phyloP scores from a whole-genome alignment of 2,113 vertebrate genomes.

The Chlamydotis undulata region DNA sequence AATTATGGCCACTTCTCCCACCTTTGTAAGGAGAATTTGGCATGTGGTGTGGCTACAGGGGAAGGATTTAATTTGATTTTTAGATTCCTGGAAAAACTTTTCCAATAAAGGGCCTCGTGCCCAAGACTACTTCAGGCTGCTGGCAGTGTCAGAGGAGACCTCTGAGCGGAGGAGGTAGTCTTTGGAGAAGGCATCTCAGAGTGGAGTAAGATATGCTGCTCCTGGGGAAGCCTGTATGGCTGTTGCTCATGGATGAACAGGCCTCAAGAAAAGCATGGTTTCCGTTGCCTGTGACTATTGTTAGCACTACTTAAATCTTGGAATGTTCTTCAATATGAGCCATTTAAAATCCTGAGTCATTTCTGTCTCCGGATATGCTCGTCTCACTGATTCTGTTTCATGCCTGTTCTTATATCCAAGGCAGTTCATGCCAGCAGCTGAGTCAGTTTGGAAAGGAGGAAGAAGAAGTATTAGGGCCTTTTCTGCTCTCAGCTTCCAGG shows the following conservation, averaged over 20 bases:
- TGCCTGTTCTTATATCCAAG: conserved; percentile 21
- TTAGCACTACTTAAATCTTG: conserved; percentile 3
- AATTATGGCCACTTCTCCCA: background rate
- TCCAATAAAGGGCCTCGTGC: background rate
- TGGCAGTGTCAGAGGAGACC: background rate
- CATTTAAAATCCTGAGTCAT: conserved; percentile 45
- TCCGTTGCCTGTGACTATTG: background rate
- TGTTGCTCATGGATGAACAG: background rate
- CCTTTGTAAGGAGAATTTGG: background rate
- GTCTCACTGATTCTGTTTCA: background rate
- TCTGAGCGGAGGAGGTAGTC: background rate
- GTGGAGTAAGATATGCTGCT: background rate
- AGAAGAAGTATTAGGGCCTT: background rate
- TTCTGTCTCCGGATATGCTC: conserved; percentile 26
- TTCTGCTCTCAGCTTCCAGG: background rate
- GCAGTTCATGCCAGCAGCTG: conserved; percentile 35
- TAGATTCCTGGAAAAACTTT: background rate
- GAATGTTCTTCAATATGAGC: background rate
- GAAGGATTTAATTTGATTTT: background rate
- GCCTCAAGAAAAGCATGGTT: background rate
- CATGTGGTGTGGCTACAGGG: background rate
- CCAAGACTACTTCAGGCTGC: background rate
- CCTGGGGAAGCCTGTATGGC: background rate
- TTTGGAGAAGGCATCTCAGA: background rate
- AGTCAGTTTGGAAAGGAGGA: conserved; percentile 39